These are phyloP conservation scores for Macrochelys suwanniensis DNA, from an alignment of 2,797 vertebrate genomes.

Conservation along the genomic window DNA sequence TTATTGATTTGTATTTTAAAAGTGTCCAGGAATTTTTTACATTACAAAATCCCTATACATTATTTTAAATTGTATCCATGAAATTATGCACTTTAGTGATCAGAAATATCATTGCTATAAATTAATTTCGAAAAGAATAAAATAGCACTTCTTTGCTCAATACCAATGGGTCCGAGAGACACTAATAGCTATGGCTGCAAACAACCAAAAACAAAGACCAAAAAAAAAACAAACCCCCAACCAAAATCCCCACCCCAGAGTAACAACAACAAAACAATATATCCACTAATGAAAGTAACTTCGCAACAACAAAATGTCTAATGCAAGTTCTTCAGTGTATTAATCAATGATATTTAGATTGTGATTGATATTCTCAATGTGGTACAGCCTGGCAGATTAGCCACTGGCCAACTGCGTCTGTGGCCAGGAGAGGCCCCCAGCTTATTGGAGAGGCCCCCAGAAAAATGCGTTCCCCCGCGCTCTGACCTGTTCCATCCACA, in stretches of 20 bases:
- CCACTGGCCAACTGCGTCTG: too few relatives aligned
- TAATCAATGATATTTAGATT: constrained; percentile 24
- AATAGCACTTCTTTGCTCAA: not conserved
- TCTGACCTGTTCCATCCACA: too few relatives aligned
- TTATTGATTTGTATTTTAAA: not conserved
- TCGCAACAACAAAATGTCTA: constrained; percentile 61
- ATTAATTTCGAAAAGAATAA: not conserved
- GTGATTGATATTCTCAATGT: not conserved
- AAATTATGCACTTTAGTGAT: not conserved
- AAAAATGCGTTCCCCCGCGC: too few relatives aligned
- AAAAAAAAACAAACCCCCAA: not conserved
- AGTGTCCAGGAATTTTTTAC: not conserved
- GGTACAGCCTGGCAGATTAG: not conserved
- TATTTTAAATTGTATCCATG: not conserved
- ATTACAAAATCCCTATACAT: not conserved
- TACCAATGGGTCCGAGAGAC: not conserved
- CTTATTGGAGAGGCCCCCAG: too few relatives aligned
- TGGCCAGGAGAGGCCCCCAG: too few relatives aligned
- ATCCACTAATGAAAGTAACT: constrained; percentile 13
- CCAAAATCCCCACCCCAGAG: not conserved
- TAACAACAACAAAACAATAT: not conserved
- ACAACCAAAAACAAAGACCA: not conserved
- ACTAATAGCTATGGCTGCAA: not conserved
- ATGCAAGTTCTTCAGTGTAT: constrained; percentile 33
- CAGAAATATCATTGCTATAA: not conserved